A percentile compares a stretch with the other conserved stretches of the same genome.
Conservation (phyloP, 2,888 invertebrate species). For the Cetonia aurata region DNA sequence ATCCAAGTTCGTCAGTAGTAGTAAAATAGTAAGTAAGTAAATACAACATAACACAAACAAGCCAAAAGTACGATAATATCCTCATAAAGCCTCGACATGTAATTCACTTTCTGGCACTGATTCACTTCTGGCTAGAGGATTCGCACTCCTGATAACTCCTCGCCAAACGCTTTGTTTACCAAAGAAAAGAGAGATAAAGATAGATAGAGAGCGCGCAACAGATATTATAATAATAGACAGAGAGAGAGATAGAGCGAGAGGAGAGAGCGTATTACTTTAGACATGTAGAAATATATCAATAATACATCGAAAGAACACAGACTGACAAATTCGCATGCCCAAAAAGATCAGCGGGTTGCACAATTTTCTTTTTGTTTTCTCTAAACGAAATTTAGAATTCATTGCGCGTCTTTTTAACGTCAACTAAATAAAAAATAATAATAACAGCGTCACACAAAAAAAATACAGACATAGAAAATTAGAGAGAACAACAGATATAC, state of each 20-base stretch:
- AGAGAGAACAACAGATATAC: slow-evolving; percentile 6
- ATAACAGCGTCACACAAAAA: slow-evolving; percentile 7
- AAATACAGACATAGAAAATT: background rate
- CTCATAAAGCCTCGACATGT: slow-evolving; percentile 54
- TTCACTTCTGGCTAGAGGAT: too few species aligned
- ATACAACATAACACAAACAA: slow-evolving; percentile 57
- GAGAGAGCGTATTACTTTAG: background rate
- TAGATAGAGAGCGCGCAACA: background rate
- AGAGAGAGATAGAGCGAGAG: slow-evolving; percentile 4
- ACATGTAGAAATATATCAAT: slow-evolving; percentile 11
- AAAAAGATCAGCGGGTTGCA: slow-evolving; percentile 15
- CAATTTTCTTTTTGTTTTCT: background rate
- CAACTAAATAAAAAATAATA: background rate
- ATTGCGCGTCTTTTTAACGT: too few species aligned
- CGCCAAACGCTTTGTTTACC: slow-evolving; percentile 1
- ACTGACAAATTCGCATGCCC: slow-evolving; percentile 21
- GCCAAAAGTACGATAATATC: slow-evolving; percentile 57
- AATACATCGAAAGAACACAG: slow-evolving; percentile 1
- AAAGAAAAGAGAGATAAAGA: too few species aligned
- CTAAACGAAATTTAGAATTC: too few species aligned
- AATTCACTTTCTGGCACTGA: background rate
- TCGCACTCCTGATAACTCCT: background rate
- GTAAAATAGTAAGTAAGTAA: slow-evolving; percentile 19
- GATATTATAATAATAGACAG: slow-evolving; percentile 9
- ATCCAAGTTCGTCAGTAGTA: slow-evolving; percentile 10